Percentiles rank a stretch among this genome's conserved stretches.
Evolutionary conservation across 2,113 vertebrate genomes (phyloP).

Genomic region (Eubucco bourcierii): DNA sequence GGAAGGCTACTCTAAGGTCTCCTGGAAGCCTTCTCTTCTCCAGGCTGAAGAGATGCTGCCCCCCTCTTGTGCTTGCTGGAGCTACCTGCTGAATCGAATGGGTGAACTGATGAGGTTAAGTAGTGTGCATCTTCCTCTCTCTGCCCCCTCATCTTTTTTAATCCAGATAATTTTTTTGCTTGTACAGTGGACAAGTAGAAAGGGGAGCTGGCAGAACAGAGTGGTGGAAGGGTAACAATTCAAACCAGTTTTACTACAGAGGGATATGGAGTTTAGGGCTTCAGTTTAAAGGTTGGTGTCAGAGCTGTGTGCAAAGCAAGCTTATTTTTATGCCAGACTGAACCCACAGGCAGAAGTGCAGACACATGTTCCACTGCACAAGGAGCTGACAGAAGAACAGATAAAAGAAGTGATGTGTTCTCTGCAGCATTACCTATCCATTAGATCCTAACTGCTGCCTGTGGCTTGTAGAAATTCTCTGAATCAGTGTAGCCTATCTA

Average conservation of each 20-base stretch:
- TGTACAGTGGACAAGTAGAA: neutral
- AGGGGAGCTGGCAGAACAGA: neutral
- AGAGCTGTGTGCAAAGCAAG: neutral
- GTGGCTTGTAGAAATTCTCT: neutral
- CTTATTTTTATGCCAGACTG: neutral
- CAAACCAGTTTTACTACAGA: neutral
- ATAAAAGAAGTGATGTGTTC: neutral
- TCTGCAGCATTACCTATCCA: neutral
- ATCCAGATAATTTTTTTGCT: neutral
- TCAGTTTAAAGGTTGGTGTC: neutral
- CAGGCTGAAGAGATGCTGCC: too few relatives aligned
- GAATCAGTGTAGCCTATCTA: neutral
- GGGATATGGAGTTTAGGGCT: neutral
- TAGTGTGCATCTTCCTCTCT: neutral
- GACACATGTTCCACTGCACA: neutral
- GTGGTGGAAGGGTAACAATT: neutral
- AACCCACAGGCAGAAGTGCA: neutral
- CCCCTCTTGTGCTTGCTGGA: slow-evolving; percentile 16
- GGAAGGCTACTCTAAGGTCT: too few relatives aligned
- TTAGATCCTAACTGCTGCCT: neutral
- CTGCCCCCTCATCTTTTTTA: neutral
- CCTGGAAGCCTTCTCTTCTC: too few relatives aligned
- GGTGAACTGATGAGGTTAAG: neutral
- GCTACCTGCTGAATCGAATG: neutral
- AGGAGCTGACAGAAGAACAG: neutral